Conservation (phyloP, 2,797 vertebrate species). For the Coendou prehensilis region DNA sequence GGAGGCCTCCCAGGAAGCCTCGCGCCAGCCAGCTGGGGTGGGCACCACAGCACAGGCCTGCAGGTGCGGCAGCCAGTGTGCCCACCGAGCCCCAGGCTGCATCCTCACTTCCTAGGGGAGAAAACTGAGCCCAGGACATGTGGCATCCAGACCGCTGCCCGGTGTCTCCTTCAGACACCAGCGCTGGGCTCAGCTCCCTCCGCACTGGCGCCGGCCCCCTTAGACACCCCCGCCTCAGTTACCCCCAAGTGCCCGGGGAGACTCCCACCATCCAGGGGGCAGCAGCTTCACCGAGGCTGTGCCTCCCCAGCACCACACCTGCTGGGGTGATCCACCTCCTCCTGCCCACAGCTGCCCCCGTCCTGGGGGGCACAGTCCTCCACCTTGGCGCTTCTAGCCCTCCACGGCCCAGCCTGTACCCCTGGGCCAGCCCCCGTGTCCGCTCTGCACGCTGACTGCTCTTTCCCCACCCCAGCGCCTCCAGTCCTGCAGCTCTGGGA, state of each 20-base stretch:
- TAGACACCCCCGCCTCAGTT: background rate
- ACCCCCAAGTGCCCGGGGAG: background rate
- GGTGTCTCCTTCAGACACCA: accelerated
- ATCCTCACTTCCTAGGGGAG: background rate
- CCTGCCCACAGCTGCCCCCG: accelerated
- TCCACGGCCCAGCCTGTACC: accelerated
- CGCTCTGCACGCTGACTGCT: background rate
- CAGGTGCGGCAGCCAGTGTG: background rate
- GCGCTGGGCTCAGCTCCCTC: background rate
- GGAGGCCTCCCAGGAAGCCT: background rate
- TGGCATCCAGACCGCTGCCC: background rate
- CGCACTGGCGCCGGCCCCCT: too few relatives aligned
- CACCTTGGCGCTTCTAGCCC: background rate
- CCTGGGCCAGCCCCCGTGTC: background rate
- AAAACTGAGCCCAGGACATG: background rate
- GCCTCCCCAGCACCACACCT: accelerated
- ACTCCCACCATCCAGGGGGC: accelerated
- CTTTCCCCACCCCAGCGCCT: background rate
- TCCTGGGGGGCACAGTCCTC: background rate
- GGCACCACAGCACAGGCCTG: background rate
- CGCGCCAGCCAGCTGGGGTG: accelerated
- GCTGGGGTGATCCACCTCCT: background rate
- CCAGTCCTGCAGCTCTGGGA: background rate
- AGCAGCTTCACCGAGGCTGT: background rate
- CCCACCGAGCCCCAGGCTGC: background rate